These are phyloP conservation scores for Parasteatoda tepidariorum DNA, from an alignment of 1,140 invertebrate species.

Conservation along the genomic window DNA sequence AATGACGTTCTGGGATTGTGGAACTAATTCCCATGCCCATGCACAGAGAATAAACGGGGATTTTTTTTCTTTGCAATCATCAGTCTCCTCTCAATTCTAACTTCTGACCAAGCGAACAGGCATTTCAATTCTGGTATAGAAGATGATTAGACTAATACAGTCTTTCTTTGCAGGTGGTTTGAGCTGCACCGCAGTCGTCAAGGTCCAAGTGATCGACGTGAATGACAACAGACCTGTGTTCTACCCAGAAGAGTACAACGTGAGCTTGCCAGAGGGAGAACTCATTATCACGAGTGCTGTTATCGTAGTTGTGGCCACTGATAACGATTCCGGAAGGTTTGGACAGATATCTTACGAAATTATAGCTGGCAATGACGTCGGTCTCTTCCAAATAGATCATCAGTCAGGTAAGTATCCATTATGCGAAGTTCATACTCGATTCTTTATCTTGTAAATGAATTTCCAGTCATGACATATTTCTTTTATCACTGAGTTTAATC, in stretches of 20 bases:
- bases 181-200: constrained; percentile 91
- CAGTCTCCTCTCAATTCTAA: too few relatives aligned
- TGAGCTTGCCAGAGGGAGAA: constrained; percentile 79
- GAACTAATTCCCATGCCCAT: too few relatives aligned
- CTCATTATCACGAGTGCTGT: constrained; percentile 68
- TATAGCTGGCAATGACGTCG: constrained; percentile 82
- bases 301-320: constrained; percentile 81
- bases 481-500: too few relatives aligned
- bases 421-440: not conserved
- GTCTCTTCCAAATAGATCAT: constrained; percentile 85
- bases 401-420: constrained; percentile 78
- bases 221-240: constrained; percentile 95
- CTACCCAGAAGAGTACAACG: constrained; percentile 86
- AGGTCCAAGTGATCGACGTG: constrained; percentile 89
- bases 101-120: too few relatives aligned
- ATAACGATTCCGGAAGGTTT: constrained; percentile 86
- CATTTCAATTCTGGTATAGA: too few relatives aligned
- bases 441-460: too few relatives aligned
- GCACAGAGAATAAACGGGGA: too few relatives aligned
- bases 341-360: constrained; percentile 81
- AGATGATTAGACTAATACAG: too few relatives aligned
- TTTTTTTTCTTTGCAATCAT: too few relatives aligned
- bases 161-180: constrained; percentile 84
- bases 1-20: too few relatives aligned
- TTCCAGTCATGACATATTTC: not conserved